These are phyloP conservation scores for Sebastes flavidus DNA, from an alignment of 2,797 vertebrate genomes.

Conservation along the genomic window DNA sequence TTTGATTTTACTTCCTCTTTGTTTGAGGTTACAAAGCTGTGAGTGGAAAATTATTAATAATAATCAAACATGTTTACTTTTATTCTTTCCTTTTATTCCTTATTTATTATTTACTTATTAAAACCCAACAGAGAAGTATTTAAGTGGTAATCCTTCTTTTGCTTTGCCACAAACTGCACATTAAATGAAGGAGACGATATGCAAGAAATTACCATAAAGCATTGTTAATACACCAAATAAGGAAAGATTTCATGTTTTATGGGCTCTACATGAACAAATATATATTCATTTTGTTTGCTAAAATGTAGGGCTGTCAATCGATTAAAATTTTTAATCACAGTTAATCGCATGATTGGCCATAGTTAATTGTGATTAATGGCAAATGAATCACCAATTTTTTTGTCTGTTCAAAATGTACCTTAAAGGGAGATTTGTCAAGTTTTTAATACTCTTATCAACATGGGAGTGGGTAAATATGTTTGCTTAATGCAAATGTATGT, in stretches of 20 bases:
- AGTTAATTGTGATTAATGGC: not conserved
- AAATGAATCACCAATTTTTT: too few species aligned
- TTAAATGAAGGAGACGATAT: not conserved
- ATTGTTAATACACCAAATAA: not conserved
- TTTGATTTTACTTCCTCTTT: not conserved
- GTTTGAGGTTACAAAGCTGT: not conserved
- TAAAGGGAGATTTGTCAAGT: too few species aligned
- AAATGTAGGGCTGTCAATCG: not conserved
- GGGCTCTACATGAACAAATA: not conserved
- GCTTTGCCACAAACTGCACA: not conserved
- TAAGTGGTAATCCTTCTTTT: not conserved
- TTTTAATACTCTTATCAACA: too few species aligned
- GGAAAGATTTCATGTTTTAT: not conserved
- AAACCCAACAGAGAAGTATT: not conserved
- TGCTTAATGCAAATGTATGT: too few species aligned
- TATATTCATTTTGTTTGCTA: not conserved
- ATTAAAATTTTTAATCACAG: not conserved
- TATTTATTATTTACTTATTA: not conserved
- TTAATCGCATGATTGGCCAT: too few species aligned
- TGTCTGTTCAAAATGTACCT: too few species aligned
- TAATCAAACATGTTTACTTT: not conserved
- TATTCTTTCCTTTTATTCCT: not conserved
- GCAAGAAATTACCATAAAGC: not conserved
- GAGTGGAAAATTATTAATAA: not conserved
- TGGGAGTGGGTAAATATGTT: too few species aligned